Conservation (phyloP, 2,113 vertebrate species). For the Crypturellus undulatus region DNA sequence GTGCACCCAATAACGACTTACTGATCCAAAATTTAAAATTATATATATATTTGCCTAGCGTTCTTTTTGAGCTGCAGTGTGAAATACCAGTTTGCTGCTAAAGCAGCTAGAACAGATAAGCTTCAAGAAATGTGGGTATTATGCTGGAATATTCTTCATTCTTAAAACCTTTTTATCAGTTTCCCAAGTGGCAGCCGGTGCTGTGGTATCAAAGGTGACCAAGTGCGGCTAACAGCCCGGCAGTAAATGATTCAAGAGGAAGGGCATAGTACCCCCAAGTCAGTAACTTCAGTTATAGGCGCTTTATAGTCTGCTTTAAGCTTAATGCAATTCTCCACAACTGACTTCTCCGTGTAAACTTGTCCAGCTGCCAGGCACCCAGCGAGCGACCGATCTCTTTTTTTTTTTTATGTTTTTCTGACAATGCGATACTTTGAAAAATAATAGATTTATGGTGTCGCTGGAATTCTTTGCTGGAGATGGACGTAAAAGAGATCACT, state of each 20-base stretch:
- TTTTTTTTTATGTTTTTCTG: slow-evolving; percentile 15
- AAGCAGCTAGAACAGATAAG: background rate
- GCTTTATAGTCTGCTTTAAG: slow-evolving; percentile 69
- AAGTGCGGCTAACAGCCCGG: slow-evolving; percentile 52
- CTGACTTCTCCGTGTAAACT: slow-evolving; percentile 60
- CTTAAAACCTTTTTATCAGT: background rate
- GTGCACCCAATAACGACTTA: background rate
- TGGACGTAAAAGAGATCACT: slow-evolving; percentile 78
- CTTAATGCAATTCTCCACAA: slow-evolving; percentile 70
- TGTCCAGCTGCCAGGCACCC: slow-evolving; percentile 71
- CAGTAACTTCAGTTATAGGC: slow-evolving; percentile 64
- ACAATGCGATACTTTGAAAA: slow-evolving; percentile 75
- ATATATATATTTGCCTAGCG: background rate
- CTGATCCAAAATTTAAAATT: background rate
- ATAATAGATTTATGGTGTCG: slow-evolving; percentile 80
- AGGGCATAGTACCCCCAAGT: slow-evolving; percentile 67
- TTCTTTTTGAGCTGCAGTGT: background rate
- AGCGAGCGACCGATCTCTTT: slow-evolving; percentile 50
- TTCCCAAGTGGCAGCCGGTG: slow-evolving; percentile 60
- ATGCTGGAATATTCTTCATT: slow-evolving; percentile 41
- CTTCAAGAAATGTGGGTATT: background rate
- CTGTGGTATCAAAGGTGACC: slow-evolving; percentile 71
- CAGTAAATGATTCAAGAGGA: slow-evolving; percentile 76
- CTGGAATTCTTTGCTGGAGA: slow-evolving; percentile 79
- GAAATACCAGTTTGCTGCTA: background rate